Evolutionary conservation across 2,888 invertebrate species (phyloP), one percentile per base, ranked within the genome.

Genomic region (Rhabditophanes sp.): DNA sequence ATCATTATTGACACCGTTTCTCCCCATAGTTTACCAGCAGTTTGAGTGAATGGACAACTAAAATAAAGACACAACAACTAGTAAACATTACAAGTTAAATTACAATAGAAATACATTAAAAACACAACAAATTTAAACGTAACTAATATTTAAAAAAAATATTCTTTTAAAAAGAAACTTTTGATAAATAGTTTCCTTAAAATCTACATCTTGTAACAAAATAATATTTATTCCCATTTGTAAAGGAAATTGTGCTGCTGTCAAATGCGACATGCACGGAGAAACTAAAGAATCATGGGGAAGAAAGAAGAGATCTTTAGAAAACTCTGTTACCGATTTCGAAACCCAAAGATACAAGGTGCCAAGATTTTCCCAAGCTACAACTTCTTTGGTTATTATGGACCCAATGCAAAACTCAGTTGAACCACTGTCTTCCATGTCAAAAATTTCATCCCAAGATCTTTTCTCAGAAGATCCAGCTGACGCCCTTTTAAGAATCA

Each of bases 391-490:
- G 25, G 52, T 64, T 26, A 48, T 63, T 35, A 44, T 64, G 28
- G 63, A 63, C 39, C 63, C 63, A 23, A 47, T 59, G 20, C 58
- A 62, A 38, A 50, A 56, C 44, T 42, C 55, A 30, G 46, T 41
- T 34, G 60, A 60, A 44, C 55, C 56, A 23, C 36, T 16, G 17
- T 35, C 19, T 12, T 22, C 14, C 9, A 17, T 25, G 21, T 35
- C 19, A 2, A 14, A 14, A 30, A 29, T 21, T 21, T 18, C 19
- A 4, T 33, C 18, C 19, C 37, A 16, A 37, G 37, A 26, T 20
- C 35, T n/a, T 22, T 42, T 24, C n/a, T 12, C 15, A 15, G 33
- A 37, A 23, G 8, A 9, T n/a, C 18, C 24, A 3, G 25, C 14
- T 17, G 5, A 7, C 18, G 18, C 34, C 14, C n/a, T 18, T 17